Evolutionary conservation across 1,140 invertebrate species (phyloP), one percentile per base, ranked within the genome.

Genomic region (Hyles vespertilio): DNA sequence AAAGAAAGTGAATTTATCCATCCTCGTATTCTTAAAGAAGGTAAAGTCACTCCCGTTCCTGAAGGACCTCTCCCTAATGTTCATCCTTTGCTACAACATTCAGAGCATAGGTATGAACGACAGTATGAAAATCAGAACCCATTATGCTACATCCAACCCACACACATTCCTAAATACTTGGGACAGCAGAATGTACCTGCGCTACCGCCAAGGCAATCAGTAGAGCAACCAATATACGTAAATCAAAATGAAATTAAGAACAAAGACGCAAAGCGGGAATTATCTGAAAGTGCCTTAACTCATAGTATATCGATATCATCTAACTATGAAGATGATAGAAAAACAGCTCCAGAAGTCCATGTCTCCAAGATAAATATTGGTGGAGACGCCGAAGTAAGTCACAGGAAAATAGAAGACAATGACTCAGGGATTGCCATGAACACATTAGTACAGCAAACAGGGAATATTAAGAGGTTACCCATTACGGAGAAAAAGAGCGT

Each of bases 401-500:
- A 74, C 48, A 78, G 72, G 60, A 62, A 84, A 65, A 59, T 84
- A 43, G 93, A 95, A 56, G 93, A 94, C 68, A 93, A 95, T 73
- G 94, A 95, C 79, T 95, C 94, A 1, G 94, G 94, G 3, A 95
- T 94, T 62, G 92, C 93, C 0, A 92, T 95, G 87, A 92, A 93
- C 33, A 90, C 92, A 0, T 79, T 92, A 51, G 83, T 91, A 43
- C 87, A 89, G 53, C 83, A 87, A 61, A 71, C 78, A 3, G 74
- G 91, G 59, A 85, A 92, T 81, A 85, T 90, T 71, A 87, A 92
- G 70, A 81, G 92, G 68, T 91, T 95, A 71, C 93, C 95, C 50
- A 93, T 97, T 61, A 92, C 96, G 32, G 95, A 97, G 70, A 97
- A 97, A 88, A 97, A 97, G 75, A 97, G 96, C 78, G 93, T 98